phyloP scores from a whole-genome alignment of 2,797 vertebrate species.

The Paedocypris micromegethes region DNA sequence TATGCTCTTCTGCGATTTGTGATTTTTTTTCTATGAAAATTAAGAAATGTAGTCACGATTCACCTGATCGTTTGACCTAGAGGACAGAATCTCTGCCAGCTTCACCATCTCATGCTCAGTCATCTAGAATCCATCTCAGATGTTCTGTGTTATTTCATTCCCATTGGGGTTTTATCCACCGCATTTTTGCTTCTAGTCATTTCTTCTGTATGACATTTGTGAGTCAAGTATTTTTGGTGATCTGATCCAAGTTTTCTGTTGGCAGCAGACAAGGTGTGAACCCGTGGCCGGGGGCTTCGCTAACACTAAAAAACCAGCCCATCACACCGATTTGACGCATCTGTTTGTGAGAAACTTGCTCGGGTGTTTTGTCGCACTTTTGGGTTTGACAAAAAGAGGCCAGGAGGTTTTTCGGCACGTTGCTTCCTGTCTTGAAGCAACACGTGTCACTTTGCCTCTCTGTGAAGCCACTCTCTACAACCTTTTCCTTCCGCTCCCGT shows the following conservation, averaged over 20 bases:
- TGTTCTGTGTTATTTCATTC: too few relatives aligned
- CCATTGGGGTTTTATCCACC: too few relatives aligned
- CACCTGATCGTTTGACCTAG: too few relatives aligned
- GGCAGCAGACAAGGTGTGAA: background rate
- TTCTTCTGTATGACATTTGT: background rate
- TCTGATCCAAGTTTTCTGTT: background rate
- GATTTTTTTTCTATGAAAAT: too few relatives aligned
- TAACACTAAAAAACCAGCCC: background rate
- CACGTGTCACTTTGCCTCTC: slow-evolving; percentile 11
- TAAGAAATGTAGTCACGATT: too few relatives aligned
- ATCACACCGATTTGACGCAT: slow-evolving; percentile 14
- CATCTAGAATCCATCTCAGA: too few relatives aligned
- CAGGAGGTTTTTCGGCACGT: background rate
- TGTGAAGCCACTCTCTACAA: background rate
- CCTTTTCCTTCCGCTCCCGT: too few relatives aligned
- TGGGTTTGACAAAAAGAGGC: background rate
- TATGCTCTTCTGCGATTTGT: too few relatives aligned
- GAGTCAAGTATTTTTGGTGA: slow-evolving; percentile 5
- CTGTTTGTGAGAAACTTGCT: slow-evolving; percentile 9
- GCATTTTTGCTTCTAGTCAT: too few relatives aligned
- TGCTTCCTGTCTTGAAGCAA: slow-evolving; percentile 1
- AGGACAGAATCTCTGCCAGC: too few relatives aligned
- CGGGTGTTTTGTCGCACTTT: slow-evolving; percentile 13
- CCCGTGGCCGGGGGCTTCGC: background rate
- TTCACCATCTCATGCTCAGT: too few relatives aligned